These are phyloP conservation scores for Hydroisotoma schaefferi DNA, from an alignment of 2,888 invertebrate species.

Conservation along the genomic window DNA sequence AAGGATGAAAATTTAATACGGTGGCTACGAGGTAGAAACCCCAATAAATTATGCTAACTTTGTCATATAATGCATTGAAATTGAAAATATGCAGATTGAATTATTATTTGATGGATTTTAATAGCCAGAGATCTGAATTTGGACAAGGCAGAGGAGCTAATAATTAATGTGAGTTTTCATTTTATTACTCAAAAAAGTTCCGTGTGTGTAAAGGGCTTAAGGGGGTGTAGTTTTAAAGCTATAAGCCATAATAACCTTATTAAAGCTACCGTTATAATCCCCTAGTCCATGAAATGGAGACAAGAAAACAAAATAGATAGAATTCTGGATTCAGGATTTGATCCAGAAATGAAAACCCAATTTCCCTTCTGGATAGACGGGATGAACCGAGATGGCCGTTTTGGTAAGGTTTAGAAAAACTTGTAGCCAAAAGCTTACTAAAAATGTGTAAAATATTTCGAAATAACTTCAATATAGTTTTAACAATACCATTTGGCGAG, in stretches of 20 bases:
- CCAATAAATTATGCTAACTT: no score
- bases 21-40: slow-evolving; percentile 9
- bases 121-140: slow-evolving; percentile 37
- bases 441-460: slow-evolving; percentile 5
- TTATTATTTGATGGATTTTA: background rate
- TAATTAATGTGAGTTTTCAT: slow-evolving; percentile 34
- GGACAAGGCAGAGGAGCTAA: slow-evolving; percentile 40
- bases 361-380: slow-evolving; percentile 28
- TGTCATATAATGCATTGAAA: no score
- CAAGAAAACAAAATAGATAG: slow-evolving; percentile 25
- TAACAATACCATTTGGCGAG: slow-evolving; percentile 10
- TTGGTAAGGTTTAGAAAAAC: slow-evolving; percentile 12
- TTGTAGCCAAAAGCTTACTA: background rate
- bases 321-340: slow-evolving; percentile 13
- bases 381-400: slow-evolving; percentile 24
- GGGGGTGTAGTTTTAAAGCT: no score
- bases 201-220: no score
- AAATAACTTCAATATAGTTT: background rate
- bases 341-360: slow-evolving; percentile 16
- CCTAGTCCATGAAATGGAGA: slow-evolving; percentile 33
- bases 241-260: no score
- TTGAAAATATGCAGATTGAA: background rate
- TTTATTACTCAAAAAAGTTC: no score
- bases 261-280: no score
- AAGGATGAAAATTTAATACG: slow-evolving; percentile 10